Base-by-base conservation (phyloP, 2,113 vertebrate species). In the Oenanthe oenanthe region DNA sequence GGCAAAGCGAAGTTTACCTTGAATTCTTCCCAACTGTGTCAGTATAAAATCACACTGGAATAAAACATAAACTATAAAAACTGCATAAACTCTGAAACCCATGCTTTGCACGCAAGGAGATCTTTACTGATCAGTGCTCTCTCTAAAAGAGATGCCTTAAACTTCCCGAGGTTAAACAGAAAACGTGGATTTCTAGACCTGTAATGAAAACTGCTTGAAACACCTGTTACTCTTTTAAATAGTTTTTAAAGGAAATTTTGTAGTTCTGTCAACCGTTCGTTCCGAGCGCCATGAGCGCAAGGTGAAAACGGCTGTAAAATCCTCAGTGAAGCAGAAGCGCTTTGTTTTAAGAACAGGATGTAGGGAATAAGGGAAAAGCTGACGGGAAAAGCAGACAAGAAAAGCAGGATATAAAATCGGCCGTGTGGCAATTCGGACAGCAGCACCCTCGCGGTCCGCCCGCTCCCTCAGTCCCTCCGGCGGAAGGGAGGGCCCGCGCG, bases 391-490 rank as follows among this genome's bases (percentile, higher is more conserved):
- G 14, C 0, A 4, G 0, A 17, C 9, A 4, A 4, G 14, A 17
- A 3, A 6, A 29, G 51, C 6, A 29, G 51, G 25, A 16, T 4
- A 2, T 3, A 42, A 47, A 2, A 15, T 1, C 12, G 36, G 14
- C 9, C 22, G 17, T 7, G 6, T 1, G 3, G 25, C 19, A 9
- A 5, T 0, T 2, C 1, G 0, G 7, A 5, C 9, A 15, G 10
- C 2, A 16, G 4, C 0, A 14, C 14, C 2, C 26, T 17, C 26
- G 3, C 0, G 0, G 0, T 0, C 4, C 0, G 0, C 15, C 20
- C 9, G 6, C 12, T 7, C 7, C 7, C 24, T 0, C 19, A 0
- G 16, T 4, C 4, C 17, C 31, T 2, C 2, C 8, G 4, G 60
- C 86, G 86, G 86, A 58, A 75, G 77, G 77, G 17, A n/a, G 13